Base-by-base conservation (phyloP, 2,113 vertebrate genomes). In the Tympanuchus pallidicinctus region DNA sequence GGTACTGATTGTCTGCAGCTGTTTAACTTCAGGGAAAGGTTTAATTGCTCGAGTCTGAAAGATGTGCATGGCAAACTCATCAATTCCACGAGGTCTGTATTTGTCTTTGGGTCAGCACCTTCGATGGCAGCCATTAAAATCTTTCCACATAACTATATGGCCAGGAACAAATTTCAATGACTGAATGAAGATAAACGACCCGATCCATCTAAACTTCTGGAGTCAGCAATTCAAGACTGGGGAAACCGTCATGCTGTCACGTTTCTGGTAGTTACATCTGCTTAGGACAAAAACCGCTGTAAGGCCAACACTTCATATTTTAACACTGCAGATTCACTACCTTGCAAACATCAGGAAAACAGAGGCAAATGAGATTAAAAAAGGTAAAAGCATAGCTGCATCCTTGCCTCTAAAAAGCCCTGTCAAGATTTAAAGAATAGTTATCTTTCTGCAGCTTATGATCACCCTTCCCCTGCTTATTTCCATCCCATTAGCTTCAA, bases 41-140 rank as follows among this genome's bases (percentile, higher is more conserved):
- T 92, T 91, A 96, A 94, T 86, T 86, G 67, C 82, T 86, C 83
- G 72, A 88, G 43, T 70, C 75, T 89, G 89, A 92, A 91, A 65
- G 83, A 84, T 27, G 42, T 83, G 56, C n/a, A 32, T 45, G 79
- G 82, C 32, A 89, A 94, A 91, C 70, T 43, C 47, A 40, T 66
- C 65, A 64, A 38, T 91, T 82, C 78, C 85, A 69, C 9, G 61
- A 83, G 76, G 47, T 88, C 69, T 91, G 30, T 81, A 73, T 72
- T 95, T 81, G 61, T 69, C 82, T 81, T 84, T 92, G 79, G 93
- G 76, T 94, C 88, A 95, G 57, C 57, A 93, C 75, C 64, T 64
- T 87, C 0, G 0, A 82, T 19, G 76, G 10, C 25, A 90, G 47
- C 72, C 64, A 64, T 72, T 83, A 86, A 81, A 89, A 88, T 82